These are phyloP conservation scores for Lophotriccus pileatus DNA, from an alignment of 2,797 vertebrate genomes.

Conservation along the genomic window DNA sequence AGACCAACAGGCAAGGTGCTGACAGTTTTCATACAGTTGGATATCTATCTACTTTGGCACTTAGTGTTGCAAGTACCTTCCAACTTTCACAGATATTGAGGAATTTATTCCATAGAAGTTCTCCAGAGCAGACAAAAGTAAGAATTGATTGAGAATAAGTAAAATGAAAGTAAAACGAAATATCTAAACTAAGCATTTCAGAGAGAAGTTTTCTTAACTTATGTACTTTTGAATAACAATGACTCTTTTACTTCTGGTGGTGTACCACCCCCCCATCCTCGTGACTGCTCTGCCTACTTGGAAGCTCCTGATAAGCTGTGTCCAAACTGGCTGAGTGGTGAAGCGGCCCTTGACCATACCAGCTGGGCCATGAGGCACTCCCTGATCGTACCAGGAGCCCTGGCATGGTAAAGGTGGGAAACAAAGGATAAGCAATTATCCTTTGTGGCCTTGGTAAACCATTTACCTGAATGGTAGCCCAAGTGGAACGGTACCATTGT, in stretches of 20 bases:
- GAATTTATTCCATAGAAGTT: neutral
- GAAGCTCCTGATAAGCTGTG: neutral
- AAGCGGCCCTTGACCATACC: neutral
- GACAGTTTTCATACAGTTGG: neutral
- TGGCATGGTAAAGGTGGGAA: neutral
- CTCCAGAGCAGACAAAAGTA: neutral
- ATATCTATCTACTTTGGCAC: neutral
- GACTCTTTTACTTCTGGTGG: neutral
- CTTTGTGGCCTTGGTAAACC: neutral
- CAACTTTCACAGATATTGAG: neutral
- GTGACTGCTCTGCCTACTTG: neutral
- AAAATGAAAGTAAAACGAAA: neutral
- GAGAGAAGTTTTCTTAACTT: neutral
- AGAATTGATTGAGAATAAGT: neutral
- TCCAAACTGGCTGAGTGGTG: neutral
- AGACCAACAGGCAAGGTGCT: neutral
- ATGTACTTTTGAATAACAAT: neutral
- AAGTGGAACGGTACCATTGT: neutral
- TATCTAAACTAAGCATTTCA: neutral
- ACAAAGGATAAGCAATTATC: neutral
- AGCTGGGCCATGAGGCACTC: rapidly evolving
- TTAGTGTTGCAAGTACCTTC: neutral
- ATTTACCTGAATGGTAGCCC: neutral
- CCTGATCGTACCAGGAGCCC: neutral
- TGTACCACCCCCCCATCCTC: neutral